Base-by-base conservation (phyloP, 2,797 vertebrate species). In the Triplophysa bombifrons region DNA sequence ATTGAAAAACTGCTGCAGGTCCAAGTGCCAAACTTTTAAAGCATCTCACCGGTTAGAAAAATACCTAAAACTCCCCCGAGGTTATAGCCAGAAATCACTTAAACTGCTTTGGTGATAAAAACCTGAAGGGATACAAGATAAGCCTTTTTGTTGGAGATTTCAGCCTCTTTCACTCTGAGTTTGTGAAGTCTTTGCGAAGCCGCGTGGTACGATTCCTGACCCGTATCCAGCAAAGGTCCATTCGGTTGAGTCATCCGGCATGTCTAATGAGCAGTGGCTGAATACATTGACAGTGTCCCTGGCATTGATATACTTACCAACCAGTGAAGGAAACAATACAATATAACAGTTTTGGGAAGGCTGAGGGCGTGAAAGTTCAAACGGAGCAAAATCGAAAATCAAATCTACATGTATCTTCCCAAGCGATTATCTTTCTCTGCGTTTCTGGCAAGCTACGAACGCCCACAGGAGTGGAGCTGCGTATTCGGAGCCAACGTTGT, bases 51-150 rank as follows among this genome's bases (percentile, higher is more conserved):
- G 66, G 58, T 74, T 17, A 34, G 7, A 82, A 72, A 74, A 74
- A 81, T 85, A 80, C 88, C 83, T 87, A 75, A 77, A 77, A 83
- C 67, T 82, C 85, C 71, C 65, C 82, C 67, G 85, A 87, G 89
- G 85, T 87, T 86, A 85, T 88, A 87, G 73, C 79, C 89, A 80
- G 83, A 84, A 88, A 90, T 87, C 72, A 89, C 86, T 86, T 88
- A 86, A 88, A 90, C 86, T 84, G 86, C 84, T 86, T 85, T 82
- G 58, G 83, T 85, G 83, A 85, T 90, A 79, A 86, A 90, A 87
- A 78, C 81, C 76, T 84, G 77, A 86, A 90, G 83, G 58, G 84
- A 82, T 87, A 87, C 69, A 82, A 85, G 82, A 84, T 68, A 84
- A 84, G 84, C 72, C 65, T 83, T 81, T 85, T 85, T 65, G 46